Base-by-base conservation (phyloP, 2,888 invertebrate genomes). In the Parapristionchus giblindavisi region DNA sequence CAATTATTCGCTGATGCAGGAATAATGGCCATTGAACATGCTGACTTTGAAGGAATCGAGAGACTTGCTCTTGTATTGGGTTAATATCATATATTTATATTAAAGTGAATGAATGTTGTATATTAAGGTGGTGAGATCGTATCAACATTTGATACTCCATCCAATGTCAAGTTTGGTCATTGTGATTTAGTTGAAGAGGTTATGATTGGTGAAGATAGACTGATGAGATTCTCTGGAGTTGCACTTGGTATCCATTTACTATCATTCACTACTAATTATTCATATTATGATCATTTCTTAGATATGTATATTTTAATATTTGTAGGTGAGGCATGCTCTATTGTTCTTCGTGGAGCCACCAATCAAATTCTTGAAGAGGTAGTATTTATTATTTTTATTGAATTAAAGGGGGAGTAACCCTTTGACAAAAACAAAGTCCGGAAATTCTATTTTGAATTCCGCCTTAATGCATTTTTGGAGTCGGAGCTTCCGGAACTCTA, bases 21-120 rank as follows among this genome's bases (percentile, higher is more conserved):
- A 63, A 82, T 87, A 11, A 99, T 99, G 98, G 97, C 99, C 1
- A 99, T 99, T 84, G 99, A 99, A 88, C 99, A 99, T 89, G 99
- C 99, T 3, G 99, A 99, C 89, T 99, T 99, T 89, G 98, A 99
- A 60, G 99, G 99, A 71, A 96, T 99, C 86, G 98, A 99, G 89
- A 92, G 98, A 78, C 91, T 99, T 76, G 97, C 98, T 36, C 91
- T 98, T 34, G 99, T 99, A 21, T 95, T 97, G 79, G 98, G 96
- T 89, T 32, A 8, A 51, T 36, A 61, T 36, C 1, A 61, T 8
- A 14, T 0, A 76, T 75, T 3, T 17, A 11, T 75, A 21, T 3
- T 36, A 3, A 8, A 34, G 21, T 36, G 2, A 27, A 8, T 58
- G 4, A 27, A 27, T 21, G 21, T 58, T 32, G n/a, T 61, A 24